Evolutionary conservation across 2,797 vertebrate species (phyloP).

Genomic region (Aulostomus chinensis): DNA sequence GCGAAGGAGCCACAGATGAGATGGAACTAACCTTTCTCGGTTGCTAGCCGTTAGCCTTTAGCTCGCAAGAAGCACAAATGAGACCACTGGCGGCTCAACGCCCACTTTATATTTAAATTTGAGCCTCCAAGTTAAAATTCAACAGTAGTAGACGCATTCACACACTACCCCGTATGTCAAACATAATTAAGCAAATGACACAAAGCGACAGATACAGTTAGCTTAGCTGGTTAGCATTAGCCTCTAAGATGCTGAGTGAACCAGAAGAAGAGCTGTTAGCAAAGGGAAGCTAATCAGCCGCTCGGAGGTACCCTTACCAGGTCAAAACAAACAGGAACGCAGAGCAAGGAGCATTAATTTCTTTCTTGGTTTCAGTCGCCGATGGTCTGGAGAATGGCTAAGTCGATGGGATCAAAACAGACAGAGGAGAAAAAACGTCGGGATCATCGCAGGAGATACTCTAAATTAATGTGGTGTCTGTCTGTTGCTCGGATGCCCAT

Average conservation of each 20-base stretch:
- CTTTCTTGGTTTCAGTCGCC: constrained; percentile 37
- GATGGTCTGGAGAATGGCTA: constrained; percentile 38
- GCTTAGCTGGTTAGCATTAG: constrained; percentile 56
- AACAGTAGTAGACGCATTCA: too few relatives aligned
- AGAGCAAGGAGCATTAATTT: constrained; percentile 70
- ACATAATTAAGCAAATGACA: neutral
- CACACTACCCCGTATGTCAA: accelerated
- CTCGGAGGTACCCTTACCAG: constrained; percentile 75
- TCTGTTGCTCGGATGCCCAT: constrained; percentile 67
- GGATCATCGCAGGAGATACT: constrained; percentile 53
- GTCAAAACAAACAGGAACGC: constrained; percentile 76
- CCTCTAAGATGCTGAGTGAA: constrained; percentile 50
- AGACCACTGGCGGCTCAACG: neutral
- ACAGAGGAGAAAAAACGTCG: constrained; percentile 32
- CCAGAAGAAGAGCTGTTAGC: constrained; percentile 54
- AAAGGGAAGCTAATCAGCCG: constrained; percentile 49
- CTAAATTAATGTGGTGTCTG: constrained; percentile 55
- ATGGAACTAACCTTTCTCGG: constrained; percentile 42
- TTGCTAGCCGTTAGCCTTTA: constrained; percentile 58
- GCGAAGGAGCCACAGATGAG: constrained; percentile 52
- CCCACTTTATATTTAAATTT: accelerated
- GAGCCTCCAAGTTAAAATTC: neutral
- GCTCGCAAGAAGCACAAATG: constrained; percentile 26
- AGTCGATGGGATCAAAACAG: constrained; percentile 40
- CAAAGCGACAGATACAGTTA: constrained; percentile 22